Percentiles rank a stretch among this genome's conserved stretches.
Evolutionary conservation across 2,888 invertebrate species (phyloP).

Genomic region (Nycteola revayana): DNA sequence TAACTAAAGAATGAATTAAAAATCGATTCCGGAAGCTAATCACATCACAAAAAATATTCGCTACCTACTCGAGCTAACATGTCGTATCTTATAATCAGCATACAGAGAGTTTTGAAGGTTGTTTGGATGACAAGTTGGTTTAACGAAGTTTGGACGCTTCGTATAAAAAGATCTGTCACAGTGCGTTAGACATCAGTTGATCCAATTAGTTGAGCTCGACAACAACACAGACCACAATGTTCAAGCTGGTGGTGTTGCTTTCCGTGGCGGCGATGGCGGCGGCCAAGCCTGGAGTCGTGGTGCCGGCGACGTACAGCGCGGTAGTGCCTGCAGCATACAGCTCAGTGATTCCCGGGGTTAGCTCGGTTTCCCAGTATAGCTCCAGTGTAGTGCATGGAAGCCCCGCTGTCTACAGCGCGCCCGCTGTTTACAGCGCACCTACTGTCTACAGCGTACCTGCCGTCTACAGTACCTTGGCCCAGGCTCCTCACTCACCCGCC

Average conservation of each 20-base stretch:
- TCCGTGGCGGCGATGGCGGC: constrained; percentile 81
- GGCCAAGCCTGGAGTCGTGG: constrained; percentile 69
- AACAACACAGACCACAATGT: constrained; percentile 76
- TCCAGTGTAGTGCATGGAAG: constrained; percentile 53
- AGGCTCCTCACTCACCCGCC: constrained; percentile 67
- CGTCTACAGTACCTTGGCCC: constrained; percentile 42
- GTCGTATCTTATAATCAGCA: constrained; percentile 33
- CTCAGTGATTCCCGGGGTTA: constrained; percentile 47
- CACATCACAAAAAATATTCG: constrained; percentile 34
- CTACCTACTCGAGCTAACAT: constrained; percentile 21
- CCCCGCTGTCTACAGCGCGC: constrained; percentile 46
- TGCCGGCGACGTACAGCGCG: constrained; percentile 53
- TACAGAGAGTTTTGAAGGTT: constrained; percentile 58
- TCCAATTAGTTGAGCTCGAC: constrained; percentile 52
- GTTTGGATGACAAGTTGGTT: constrained; percentile 51
- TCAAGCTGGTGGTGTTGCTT: constrained; percentile 83
- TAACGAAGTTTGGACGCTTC: constrained; percentile 31
- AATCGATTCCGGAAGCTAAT: constrained; percentile 36
- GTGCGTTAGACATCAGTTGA: constrained; percentile 61
- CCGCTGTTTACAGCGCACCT: constrained; percentile 33
- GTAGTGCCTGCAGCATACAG: constrained; percentile 41
- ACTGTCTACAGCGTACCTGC: constrained; percentile 20
- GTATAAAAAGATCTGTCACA: constrained; percentile 63
- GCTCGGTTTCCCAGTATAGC: constrained; percentile 54
- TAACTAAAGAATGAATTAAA: too few species aligned